phyloP scores from a whole-genome alignment of 2,113 vertebrate genomes.

The Pelecanoides urinatrix region DNA sequence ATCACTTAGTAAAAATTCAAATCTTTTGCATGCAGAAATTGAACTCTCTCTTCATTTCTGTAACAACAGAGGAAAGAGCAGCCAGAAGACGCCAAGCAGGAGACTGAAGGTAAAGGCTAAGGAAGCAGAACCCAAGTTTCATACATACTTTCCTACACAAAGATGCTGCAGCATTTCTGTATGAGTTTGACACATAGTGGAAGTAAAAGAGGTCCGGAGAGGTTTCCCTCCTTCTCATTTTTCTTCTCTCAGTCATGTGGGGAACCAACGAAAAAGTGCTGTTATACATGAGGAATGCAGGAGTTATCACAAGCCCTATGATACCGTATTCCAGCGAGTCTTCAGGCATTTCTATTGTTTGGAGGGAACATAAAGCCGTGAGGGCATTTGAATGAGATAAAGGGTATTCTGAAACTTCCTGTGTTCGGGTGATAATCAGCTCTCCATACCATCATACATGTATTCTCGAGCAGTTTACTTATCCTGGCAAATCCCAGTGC shows the following conservation, averaged over 20 bases:
- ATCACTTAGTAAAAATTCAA: neutral
- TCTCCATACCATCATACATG: neutral
- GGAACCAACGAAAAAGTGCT: neutral
- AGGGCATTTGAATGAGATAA: neutral
- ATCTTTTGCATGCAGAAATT: neutral
- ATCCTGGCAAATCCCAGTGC: neutral
- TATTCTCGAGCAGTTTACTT: neutral
- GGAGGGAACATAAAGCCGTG: neutral
- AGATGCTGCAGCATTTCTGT: neutral
- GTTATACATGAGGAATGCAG: neutral
- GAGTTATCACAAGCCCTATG: neutral
- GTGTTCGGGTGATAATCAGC: neutral
- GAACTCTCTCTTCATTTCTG: neutral
- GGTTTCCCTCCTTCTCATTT: neutral
- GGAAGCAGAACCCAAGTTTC: neutral
- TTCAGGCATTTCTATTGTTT: neutral
- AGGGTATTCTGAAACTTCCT: neutral
- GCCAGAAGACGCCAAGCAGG: neutral
- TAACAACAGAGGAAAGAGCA: neutral
- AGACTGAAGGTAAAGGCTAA: neutral
- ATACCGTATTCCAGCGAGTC: neutral
- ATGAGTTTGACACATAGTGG: neutral
- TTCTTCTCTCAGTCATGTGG: neutral
- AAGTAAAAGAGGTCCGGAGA: neutral
- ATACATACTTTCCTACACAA: fast-evolving